Percentiles rank a stretch among this genome's conserved stretches.
These are phyloP conservation scores for Aix galericulata DNA, from an alignment of 2,113 vertebrate species.

Conservation along the genomic window DNA sequence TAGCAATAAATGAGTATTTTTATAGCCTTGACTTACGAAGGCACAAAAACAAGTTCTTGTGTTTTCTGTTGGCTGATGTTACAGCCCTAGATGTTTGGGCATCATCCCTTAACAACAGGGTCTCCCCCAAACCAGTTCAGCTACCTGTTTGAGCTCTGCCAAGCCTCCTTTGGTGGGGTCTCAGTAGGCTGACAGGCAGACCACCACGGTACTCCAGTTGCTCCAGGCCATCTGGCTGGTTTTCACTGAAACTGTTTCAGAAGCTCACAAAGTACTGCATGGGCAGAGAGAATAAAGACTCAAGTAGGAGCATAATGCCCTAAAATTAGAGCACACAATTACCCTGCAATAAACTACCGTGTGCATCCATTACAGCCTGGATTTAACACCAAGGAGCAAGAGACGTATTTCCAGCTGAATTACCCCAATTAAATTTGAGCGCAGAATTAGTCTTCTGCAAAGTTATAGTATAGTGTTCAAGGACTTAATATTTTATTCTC, in stretches of 20 bases:
- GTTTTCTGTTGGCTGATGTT: background rate
- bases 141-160: background rate
- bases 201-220: background rate
- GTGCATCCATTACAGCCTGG: background rate
- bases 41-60: background rate
- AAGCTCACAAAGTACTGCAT: background rate
- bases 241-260: background rate
- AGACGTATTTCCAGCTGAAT: background rate
- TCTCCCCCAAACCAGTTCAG: background rate
- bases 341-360: rapidly evolving
- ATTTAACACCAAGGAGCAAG: background rate
- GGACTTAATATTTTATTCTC: background rate
- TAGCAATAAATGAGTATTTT: background rate
- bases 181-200: background rate
- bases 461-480: background rate
- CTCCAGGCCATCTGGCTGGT: background rate
- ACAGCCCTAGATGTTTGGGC: background rate
- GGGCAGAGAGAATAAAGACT: background rate
- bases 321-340: background rate
- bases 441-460: background rate
- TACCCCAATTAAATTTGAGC: background rate
- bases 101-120: background rate
- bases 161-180: background rate
- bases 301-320: background rate
- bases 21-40: background rate